Conservation (phyloP, 2,797 vertebrate species). For the Acanthurus lineatus region DNA sequence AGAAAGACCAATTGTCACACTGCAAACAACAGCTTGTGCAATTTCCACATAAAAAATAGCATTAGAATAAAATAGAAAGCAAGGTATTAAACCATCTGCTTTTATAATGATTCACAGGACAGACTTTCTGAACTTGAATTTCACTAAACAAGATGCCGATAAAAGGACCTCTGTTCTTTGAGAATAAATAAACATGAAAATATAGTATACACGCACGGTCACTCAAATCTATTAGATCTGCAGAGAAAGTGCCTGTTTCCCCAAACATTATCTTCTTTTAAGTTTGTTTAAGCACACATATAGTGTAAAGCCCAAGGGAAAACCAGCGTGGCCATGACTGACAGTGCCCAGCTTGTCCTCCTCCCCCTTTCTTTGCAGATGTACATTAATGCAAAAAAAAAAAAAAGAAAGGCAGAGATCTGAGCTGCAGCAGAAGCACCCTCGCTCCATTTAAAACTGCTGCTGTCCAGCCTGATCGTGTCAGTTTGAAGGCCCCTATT, state of each 20-base stretch:
- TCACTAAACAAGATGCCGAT: not conserved
- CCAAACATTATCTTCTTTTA: constrained; percentile 7
- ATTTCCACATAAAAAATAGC: constrained; percentile 36
- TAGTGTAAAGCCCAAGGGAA: constrained; percentile 39
- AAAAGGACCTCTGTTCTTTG: constrained; percentile 8
- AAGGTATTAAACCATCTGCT: constrained; percentile 39
- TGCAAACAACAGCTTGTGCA: constrained; percentile 31
- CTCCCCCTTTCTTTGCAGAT: constrained; percentile 79
- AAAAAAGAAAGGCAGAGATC: constrained; percentile 76
- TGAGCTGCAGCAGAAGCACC: constrained; percentile 82
- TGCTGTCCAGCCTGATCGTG: constrained; percentile 98
- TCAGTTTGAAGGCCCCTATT: constrained; percentile 97
- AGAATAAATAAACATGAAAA: constrained; percentile 27
- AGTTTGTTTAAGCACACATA: constrained; percentile 35
- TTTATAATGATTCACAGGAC: constrained; percentile 31
- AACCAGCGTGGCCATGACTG: constrained; percentile 54
- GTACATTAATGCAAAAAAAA: constrained; percentile 91
- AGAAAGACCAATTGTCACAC: constrained; percentile 38
- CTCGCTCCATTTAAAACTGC: constrained; percentile 90
- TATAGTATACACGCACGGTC: not conserved
- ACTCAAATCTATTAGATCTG: not conserved
- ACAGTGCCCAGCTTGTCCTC: constrained; percentile 52
- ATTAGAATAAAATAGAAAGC: constrained; percentile 11
- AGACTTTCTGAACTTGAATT: too few species aligned
- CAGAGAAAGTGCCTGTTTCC: constrained; percentile 17